Base-by-base conservation (phyloP, 2,797 vertebrate species). In the Rhyacichthys aspro region DNA sequence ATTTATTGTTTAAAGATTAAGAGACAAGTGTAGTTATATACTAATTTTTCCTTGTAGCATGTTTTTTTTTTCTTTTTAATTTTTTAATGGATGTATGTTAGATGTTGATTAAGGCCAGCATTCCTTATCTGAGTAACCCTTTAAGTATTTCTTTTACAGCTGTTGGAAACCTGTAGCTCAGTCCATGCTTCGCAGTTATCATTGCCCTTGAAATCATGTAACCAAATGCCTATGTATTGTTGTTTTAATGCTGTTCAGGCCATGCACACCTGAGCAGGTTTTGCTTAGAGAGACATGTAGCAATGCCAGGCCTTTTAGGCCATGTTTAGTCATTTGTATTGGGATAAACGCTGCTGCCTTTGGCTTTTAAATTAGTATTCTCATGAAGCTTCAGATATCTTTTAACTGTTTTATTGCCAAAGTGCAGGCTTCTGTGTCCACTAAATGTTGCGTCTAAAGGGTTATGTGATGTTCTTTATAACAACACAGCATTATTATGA, bases 1-100 rank as follows among this genome's bases (percentile, higher is more conserved):
- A 99, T 99, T 99, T 99, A 99, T 99, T 99, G 94, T 98, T 95
- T 92, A 95, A 95, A 93, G 92, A 93, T 90, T 92, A 92, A 91
- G 91, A 90, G 91, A 93, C 90, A 93, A 94, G 91, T 95, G 93
- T 96, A 95, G 94, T 94, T 96, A 95, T 94, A 93, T 97, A 97
- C 96, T 95, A 96, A 96, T 95, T 93, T 93, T 90, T 88, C 86
- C 91, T 92, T 79, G 84, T 96, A 97, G 96, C 96, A 98, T 96
- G 94, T 94, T 94, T 92, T 92, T 90, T 93, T 81, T 77, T 70
- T 55, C 43, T 66, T 86, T 36, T 47, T 64, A 53, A 68, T 76
- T 81, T 84, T 87, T 93, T 91, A 91, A 92, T 92, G 91, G 95
- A 92, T 94, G 93, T 95, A 91, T 93, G 93, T 95, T 96, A 95